phyloP scores from a whole-genome alignment of 1,140 invertebrate species.

The Pygmarrhopalites habei region DNA sequence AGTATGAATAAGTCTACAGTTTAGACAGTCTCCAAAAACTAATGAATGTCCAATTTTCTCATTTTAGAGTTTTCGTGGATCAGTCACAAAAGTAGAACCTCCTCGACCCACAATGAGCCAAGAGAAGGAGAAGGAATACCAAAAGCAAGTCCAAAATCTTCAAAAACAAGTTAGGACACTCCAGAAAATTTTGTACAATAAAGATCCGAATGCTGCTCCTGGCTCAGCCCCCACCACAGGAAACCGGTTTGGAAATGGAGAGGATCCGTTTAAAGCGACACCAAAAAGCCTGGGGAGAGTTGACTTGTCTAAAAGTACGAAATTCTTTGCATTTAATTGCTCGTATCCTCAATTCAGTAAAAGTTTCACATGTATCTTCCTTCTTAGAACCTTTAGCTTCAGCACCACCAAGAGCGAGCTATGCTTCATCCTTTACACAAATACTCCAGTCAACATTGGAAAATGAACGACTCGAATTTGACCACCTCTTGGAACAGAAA shows the following conservation, averaged over 20 bases:
- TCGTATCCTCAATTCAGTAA: no score
- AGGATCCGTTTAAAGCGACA: no score
- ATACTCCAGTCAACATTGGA: slow-evolving; percentile 22
- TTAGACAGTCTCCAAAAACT: no score
- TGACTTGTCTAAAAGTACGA: no score
- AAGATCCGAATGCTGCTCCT: slow-evolving; percentile 21
- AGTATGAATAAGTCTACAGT: no score
- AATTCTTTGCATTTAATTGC: no score
- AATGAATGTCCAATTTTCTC: not conserved
- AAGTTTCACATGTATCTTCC: no score
- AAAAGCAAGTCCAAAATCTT: slow-evolving; percentile 27
- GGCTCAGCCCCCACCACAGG: no score
- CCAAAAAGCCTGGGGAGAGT: no score
- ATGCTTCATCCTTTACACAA: not conserved
- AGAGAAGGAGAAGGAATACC: slow-evolving; percentile 36
- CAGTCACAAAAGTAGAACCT: not conserved
- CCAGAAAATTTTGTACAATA: slow-evolving; percentile 34
- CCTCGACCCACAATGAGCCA: slow-evolving; percentile 2
- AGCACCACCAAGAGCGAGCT: slow-evolving; percentile 4
- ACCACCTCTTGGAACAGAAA: slow-evolving; percentile 22
- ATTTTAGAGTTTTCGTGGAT: not conserved
- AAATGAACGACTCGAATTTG: slow-evolving; percentile 27
- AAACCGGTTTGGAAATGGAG: no score
- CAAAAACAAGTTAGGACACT: slow-evolving; percentile 35
- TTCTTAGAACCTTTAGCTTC: not conserved